Conservation (phyloP, 2,113 vertebrate genomes). For the Melanostigma gelatinosum region DNA sequence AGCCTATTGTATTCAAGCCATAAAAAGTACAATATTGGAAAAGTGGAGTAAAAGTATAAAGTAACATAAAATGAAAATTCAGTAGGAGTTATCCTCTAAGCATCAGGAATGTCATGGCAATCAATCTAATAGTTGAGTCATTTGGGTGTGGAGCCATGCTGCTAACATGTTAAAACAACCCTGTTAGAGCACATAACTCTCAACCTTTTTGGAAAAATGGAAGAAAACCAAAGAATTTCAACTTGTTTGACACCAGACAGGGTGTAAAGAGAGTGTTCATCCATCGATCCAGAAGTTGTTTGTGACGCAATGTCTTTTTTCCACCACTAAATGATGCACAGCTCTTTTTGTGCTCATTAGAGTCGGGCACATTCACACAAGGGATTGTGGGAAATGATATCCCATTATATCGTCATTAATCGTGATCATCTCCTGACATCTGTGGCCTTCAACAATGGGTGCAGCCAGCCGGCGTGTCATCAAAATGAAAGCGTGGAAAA, state of each 20-base stretch:
- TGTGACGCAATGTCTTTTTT: not conserved
- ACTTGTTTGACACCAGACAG: not conserved
- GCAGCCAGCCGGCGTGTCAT: not conserved
- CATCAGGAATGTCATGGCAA: not conserved
- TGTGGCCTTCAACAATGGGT: conserved; percentile 19
- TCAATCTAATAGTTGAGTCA: not conserved
- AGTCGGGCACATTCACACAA: not conserved
- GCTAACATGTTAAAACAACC: not conserved
- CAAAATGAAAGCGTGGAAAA: conserved; percentile 23
- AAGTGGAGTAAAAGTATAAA: not conserved
- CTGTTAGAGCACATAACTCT: too few relatives aligned
- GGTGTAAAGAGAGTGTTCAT: not conserved
- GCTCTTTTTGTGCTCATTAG: not conserved
- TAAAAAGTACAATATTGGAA: too few relatives aligned
- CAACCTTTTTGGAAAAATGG: not conserved
- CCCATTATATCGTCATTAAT: conserved; percentile 26
- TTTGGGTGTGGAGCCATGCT: not conserved
- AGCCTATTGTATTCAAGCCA: not conserved
- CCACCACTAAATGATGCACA: not conserved
- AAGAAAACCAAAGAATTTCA: not conserved
- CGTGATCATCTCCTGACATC: conserved; percentile 40
- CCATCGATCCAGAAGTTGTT: not conserved
- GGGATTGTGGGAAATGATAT: conserved; percentile 5
- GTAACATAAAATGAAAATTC: too few relatives aligned
- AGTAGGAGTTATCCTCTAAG: too few relatives aligned